Percentiles rank a stretch among this genome's conserved stretches.
phyloP scores from a whole-genome alignment of 2,113 vertebrate genomes.

The Rhinichthys klamathensis region DNA sequence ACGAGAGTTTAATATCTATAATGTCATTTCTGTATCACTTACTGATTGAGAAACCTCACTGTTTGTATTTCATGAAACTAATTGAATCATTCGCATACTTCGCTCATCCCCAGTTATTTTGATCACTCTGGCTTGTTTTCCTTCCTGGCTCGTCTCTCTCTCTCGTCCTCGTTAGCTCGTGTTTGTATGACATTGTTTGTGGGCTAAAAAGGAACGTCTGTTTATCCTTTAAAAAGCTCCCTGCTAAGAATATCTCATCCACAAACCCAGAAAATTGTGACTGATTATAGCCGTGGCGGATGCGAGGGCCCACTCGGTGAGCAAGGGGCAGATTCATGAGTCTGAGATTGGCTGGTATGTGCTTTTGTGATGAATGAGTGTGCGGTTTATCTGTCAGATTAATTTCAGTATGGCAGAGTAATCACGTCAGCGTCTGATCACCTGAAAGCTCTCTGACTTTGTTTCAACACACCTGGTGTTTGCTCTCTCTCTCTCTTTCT shows the following conservation, averaged over 20 bases:
- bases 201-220: slow-evolving; percentile 5
- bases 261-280: slow-evolving; percentile 27
- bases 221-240: slow-evolving; percentile 48
- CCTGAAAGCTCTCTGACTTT: slow-evolving; percentile 18
- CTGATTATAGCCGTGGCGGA: slow-evolving; percentile 15
- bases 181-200: slow-evolving; percentile 38
- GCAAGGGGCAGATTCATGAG: slow-evolving; percentile 24
- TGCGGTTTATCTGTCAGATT: slow-evolving; percentile 41
- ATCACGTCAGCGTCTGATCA: slow-evolving; percentile 9
- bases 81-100: not conserved
- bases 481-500: not conserved
- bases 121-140: slow-evolving; percentile 16
- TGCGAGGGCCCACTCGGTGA: slow-evolving; percentile 9
- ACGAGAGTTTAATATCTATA: not conserved
- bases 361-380: slow-evolving; percentile 1
- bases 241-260: slow-evolving; percentile 47
- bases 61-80: slow-evolving; percentile 16
- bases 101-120: slow-evolving; percentile 3
- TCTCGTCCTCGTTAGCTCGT: slow-evolving; percentile 8
- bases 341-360: slow-evolving; percentile 34
- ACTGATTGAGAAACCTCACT: not conserved
- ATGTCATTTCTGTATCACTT: not conserved
- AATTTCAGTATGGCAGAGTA: slow-evolving; percentile 28
- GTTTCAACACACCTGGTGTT: slow-evolving; percentile 21
- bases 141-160: not conserved